Base-by-base conservation (phyloP, 2,797 vertebrate genomes). In the Gephyroberyx darwinii region DNA sequence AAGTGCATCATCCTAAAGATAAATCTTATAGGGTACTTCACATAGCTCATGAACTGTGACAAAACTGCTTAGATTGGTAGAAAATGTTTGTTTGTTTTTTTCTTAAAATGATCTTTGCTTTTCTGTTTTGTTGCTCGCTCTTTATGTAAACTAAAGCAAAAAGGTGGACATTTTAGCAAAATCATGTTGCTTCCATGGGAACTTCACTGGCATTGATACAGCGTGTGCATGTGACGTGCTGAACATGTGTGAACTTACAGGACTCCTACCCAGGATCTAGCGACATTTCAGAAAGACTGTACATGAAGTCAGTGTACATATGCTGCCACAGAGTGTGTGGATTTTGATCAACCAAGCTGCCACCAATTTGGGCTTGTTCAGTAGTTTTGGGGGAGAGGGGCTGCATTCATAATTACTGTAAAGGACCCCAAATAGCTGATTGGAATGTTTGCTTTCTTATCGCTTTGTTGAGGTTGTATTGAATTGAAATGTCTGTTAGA, bases 151-250 rank as follows among this genome's bases (percentile, higher is more conserved):
- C 65, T 74, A 37, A 90, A 89, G 82, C 68, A 76, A 82, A 82
- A 80, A 43, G 47, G 65, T 71, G 69, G 84, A 82, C 66, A 55
- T 80, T 87, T 87, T 80, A 76, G 76, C 75, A 82, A 82, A 89
- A 91, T 88, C 81, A 75, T 89, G 78, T 89, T 81, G 78, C 89
- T 89, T 91, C 88, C 88, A 83, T 74, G 60, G 80, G 63, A 88
- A 84, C 80, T 75, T 84, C 84, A 73, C 80, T 69, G 86, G 83
- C 84, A 53, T 87, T 66, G 80, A 80, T 69, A 39, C 81, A 50
- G 84, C 63, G 90, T 86, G 84, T 89, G 90, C 91, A 89, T 91
- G 90, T 85, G 82, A 85, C 69, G 78, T 87, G 85, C 85, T 81
- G 75, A 84, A 76, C 56, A 67, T 81, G 82, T 74, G 82, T 77